Conservation (phyloP, 2,888 invertebrate species). For the Celastrina argiolus region DNA sequence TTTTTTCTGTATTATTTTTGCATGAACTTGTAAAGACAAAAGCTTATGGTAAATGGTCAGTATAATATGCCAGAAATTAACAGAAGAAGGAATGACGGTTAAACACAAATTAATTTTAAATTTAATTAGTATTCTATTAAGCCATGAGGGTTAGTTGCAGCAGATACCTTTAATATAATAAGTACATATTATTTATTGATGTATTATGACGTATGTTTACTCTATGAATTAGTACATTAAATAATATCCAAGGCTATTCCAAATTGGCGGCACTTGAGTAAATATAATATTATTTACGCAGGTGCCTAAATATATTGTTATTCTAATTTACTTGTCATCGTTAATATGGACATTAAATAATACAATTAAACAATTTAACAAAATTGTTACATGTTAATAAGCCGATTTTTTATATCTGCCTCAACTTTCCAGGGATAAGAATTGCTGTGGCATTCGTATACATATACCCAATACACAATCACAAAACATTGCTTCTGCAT, state of each 20-base stretch:
- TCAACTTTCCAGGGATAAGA: conserved; percentile 53
- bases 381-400: conserved; percentile 8
- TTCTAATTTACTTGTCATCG: background rate
- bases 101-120: background rate
- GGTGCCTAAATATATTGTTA: background rate
- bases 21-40: background rate
- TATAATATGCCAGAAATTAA: background rate
- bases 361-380: background rate
- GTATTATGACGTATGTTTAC: background rate
- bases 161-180: conserved; percentile 31
- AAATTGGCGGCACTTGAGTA: background rate
- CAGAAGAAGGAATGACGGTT: background rate
- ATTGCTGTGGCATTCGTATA: conserved; percentile 62
- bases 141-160: conserved; percentile 52
- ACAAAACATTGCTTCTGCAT: conserved; percentile 72
- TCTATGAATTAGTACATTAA: background rate
- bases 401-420: conserved; percentile 31
- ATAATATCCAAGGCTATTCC: background rate
- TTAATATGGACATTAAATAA: background rate
- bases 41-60: background rate
- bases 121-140: conserved; percentile 53
- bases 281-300: background rate
- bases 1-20: background rate
- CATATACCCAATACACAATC: conserved; percentile 23
- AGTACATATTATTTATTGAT: background rate